phyloP scores from a whole-genome alignment of 1,140 invertebrate genomes.

The Drosophila kohkoa region DNA sequence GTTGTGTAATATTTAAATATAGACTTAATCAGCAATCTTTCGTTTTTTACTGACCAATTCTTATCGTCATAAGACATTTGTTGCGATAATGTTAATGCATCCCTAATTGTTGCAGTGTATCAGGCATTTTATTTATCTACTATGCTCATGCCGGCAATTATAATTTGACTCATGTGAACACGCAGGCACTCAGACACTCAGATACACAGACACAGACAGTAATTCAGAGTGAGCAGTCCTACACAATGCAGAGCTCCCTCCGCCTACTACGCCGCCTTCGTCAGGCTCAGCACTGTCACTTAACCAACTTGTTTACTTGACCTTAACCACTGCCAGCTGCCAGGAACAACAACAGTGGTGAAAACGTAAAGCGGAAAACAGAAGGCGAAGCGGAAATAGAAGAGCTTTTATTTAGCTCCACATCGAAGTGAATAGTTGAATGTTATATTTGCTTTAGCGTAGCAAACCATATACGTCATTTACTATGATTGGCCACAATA shows the following conservation, averaged over 20 bases:
- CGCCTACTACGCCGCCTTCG: slow-evolving; percentile 1
- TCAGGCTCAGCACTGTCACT: slow-evolving; percentile 14
- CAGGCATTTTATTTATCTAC: slow-evolving; percentile 42
- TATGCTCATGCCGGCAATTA: slow-evolving; percentile 50
- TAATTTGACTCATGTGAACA: slow-evolving; percentile 60
- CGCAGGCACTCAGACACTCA: slow-evolving; percentile 50
- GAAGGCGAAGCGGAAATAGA: slow-evolving; percentile 37
- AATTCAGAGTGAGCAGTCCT: slow-evolving; percentile 3
- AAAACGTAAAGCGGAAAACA: slow-evolving; percentile 21
- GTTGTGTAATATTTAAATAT: too few relatives aligned
- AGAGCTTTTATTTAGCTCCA: slow-evolving; percentile 15
- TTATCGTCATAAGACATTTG: not conserved
- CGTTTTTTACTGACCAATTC: not conserved
- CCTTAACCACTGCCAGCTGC: slow-evolving; percentile 65
- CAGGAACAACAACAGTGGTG: slow-evolving; percentile 36
- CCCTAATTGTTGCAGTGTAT: slow-evolving; percentile 39
- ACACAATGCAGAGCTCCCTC: slow-evolving; percentile 7
- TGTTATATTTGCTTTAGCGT: slow-evolving; percentile 28
- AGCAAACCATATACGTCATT: slow-evolving; percentile 54
- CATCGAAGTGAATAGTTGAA: slow-evolving; percentile 28
- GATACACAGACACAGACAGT: not conserved
- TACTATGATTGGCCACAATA: slow-evolving; percentile 52
- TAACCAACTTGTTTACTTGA: slow-evolving; percentile 56
- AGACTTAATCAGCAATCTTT: too few relatives aligned
- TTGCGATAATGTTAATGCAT: not conserved